Base-by-base conservation (phyloP, 2,888 invertebrate genomes). In the Chloroclystis v-ata region DNA sequence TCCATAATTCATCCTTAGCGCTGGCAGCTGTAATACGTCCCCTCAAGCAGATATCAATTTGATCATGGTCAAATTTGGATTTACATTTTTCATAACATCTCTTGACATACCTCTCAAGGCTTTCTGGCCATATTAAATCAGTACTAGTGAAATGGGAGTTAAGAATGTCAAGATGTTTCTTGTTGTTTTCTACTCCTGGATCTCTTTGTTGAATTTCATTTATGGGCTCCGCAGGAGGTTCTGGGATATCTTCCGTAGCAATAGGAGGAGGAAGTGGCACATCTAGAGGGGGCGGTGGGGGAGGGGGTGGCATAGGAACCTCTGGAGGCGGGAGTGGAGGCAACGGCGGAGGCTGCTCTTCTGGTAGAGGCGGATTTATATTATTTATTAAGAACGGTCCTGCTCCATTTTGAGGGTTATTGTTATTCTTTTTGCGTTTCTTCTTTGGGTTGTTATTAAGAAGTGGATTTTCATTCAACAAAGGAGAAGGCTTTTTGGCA, bases 1-100 rank as follows among this genome's bases (percentile, higher is more conserved):
- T 92, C 91, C 94, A 94, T 33, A 97, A 90, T 58, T 95, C 94
- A 54, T 96, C 96, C 65, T 94, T 94, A 69, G 94, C 94, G 37
- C 97, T 95, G 10, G 97, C 95, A 47, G 94, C 92, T 42, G 96
- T 97, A 54, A 99, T 94, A 83, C 97, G 95, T 28, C 97, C 97
- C 80, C 97, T 97, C 47, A 99, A 89, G 67, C 96, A 95, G 57
- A 96, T 95, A 76, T 98, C 97, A 49, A 98, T 96, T 82, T 96
- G 94, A 86, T 98, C 97, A 75, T 96, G 95, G 75, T 98, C 97
- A 61, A 95, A 91, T 51, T 92, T 91, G 9, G 95, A 94, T 67
- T 92, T 92, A 70, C 97, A 97, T 79, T 96, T 95, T 37, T 94
- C 93, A 86, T 97, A 98, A 70, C 98, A 97, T 56, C 95, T 92